Conservation (phyloP, 2,113 vertebrate genomes). For the Chascanopsetta lugubris region DNA sequence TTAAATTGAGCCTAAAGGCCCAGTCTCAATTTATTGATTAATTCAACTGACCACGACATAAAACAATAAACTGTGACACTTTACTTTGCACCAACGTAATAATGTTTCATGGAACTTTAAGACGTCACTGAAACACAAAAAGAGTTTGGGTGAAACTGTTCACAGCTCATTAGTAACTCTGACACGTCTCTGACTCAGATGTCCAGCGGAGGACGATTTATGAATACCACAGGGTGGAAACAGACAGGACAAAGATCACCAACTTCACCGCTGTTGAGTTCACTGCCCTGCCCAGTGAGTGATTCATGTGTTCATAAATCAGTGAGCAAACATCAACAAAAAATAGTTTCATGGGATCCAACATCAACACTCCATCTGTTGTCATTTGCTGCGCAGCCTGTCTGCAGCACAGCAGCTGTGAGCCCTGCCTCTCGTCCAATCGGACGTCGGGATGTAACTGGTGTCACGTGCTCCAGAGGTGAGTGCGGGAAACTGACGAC, state of each 20-base stretch:
- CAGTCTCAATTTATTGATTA: no score
- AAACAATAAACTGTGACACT: no score
- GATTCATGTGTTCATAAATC: not conserved
- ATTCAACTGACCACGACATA: no score
- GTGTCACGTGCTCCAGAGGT: constrained; percentile 96
- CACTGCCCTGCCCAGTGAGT: constrained; percentile 90
- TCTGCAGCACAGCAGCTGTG: constrained; percentile 87
- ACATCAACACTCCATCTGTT: not conserved
- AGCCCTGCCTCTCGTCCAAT: constrained; percentile 84
- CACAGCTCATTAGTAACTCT: constrained; percentile 5
- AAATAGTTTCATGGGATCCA: not conserved
- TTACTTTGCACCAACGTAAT: no score
- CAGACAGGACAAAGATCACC: constrained; percentile 84
- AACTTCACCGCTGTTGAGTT: constrained; percentile 89
- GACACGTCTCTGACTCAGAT: constrained; percentile 73
- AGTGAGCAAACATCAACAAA: not conserved
- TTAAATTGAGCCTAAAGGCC: no score
- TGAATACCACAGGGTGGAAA: constrained; percentile 91
- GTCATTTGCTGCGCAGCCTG: constrained; percentile 80
- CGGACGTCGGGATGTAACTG: constrained; percentile 90
- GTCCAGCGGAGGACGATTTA: constrained; percentile 84
- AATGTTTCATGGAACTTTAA: no score
- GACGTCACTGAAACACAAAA: no score
- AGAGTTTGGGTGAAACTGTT: no score
- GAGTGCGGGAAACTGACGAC: not conserved